These are phyloP conservation scores for Sicus ferrugineus DNA, from an alignment of 2,888 invertebrate genomes.

Conservation along the genomic window DNA sequence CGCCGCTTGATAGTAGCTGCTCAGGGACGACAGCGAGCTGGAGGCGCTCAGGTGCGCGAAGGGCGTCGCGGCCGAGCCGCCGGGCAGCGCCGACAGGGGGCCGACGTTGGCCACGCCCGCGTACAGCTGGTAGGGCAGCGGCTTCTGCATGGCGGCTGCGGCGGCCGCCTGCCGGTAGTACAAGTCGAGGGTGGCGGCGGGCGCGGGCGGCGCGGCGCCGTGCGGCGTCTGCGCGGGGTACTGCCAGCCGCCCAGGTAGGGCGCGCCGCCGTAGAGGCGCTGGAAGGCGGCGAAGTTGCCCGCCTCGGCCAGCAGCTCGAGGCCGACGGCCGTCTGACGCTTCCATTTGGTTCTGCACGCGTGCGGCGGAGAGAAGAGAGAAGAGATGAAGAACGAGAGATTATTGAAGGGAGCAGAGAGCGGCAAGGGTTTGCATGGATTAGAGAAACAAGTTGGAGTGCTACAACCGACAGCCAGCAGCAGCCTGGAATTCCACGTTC, in stretches of 20 bases:
- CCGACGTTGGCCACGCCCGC: constrained; percentile 63
- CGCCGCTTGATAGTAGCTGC: constrained; percentile 67
- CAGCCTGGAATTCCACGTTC: background rate
- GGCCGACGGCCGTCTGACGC: constrained; percentile 95
- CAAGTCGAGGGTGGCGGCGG: constrained; percentile 77
- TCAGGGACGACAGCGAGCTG: constrained; percentile 69
- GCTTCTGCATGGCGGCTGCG: constrained; percentile 84
- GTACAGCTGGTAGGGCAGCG: constrained; percentile 76
- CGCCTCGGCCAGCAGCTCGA: constrained; percentile 95
- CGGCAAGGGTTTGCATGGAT: background rate
- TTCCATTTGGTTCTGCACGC: constrained; percentile 93
- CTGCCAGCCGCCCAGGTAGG: constrained; percentile 72
- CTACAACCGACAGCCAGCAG: constrained; percentile 14
- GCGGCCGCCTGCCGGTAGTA: constrained; percentile 85
- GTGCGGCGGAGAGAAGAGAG: constrained; percentile 24
- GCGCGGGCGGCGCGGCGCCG: constrained; percentile 69
- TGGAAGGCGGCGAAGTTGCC: constrained; percentile 99
- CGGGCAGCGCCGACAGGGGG: constrained; percentile 57
- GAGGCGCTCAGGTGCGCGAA: constrained; percentile 70
- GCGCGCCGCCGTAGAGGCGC: constrained; percentile 83
- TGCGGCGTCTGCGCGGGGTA: constrained; percentile 69
- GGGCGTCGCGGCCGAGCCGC: constrained; percentile 58
- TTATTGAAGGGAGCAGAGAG: background rate
- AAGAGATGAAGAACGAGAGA: background rate
- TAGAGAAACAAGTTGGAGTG: background rate